phyloP scores from a whole-genome alignment of 2,113 vertebrate species.

The Myotis yumanensis region DNA sequence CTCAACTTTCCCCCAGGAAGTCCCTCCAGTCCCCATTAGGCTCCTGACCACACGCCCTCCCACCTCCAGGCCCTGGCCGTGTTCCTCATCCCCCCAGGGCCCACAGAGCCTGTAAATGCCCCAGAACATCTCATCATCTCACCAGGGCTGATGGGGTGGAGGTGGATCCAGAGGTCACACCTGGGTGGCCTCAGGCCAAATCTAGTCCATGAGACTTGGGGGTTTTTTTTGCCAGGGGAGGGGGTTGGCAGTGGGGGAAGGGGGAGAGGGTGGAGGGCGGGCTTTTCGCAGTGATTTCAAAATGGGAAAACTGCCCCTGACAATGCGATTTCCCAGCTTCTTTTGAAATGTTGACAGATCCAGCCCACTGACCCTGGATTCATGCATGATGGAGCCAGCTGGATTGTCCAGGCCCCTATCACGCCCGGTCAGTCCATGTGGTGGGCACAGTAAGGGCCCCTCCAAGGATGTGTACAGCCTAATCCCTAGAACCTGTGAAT shows the following conservation, averaged over 20 bases:
- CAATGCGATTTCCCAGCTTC: constrained; percentile 1
- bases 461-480: not conserved
- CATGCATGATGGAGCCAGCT: no score
- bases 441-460: not conserved
- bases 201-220: not conserved
- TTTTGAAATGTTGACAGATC: not conserved
- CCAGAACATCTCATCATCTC: not conserved
- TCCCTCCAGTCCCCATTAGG: not conserved
- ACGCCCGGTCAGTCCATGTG: not conserved
- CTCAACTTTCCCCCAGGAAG: constrained; percentile 60
- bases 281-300: constrained; percentile 25
- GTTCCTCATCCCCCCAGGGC: not conserved
- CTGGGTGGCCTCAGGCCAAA: constrained; percentile 30
- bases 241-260: no score
- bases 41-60: constrained; percentile 4
- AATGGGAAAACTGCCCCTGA: constrained; percentile 19
- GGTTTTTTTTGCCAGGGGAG: not conserved
- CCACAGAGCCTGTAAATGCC: not conserved
- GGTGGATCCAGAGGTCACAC: not conserved
- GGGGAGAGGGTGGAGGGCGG: not conserved
- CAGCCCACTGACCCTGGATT: not conserved
- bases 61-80: not conserved
- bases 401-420: not conserved
- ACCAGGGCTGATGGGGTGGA: not conserved
- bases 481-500: not conserved